A percentile compares a stretch with the other conserved stretches of the same genome.
These are phyloP conservation scores for Trichopria drosophilae DNA, from an alignment of 2,888 invertebrate genomes.

Conservation along the genomic window DNA sequence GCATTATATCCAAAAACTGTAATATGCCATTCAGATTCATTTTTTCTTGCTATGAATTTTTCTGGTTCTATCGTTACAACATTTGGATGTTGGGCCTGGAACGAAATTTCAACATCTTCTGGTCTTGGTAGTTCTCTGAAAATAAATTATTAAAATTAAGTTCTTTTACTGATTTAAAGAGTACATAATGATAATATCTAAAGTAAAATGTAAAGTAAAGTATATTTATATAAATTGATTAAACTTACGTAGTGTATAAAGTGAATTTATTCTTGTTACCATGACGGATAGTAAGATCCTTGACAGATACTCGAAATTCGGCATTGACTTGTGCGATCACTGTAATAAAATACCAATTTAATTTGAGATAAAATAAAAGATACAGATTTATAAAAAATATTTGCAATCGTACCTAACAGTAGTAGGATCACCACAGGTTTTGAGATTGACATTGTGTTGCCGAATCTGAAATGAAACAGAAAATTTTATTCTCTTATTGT, in stretches of 20 bases:
- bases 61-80: slow-evolving; percentile 65
- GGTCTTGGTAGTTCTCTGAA: slow-evolving; percentile 60
- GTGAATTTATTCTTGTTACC: slow-evolving; percentile 63
- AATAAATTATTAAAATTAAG: slow-evolving; percentile 29
- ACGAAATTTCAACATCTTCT: slow-evolving; percentile 60
- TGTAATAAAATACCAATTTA: slow-evolving; percentile 31
- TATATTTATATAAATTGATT: too few species aligned
- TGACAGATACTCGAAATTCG: slow-evolving; percentile 61
- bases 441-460: too few species aligned
- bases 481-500: too few species aligned
- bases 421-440: too few species aligned
- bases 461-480: too few species aligned
- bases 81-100: slow-evolving; percentile 68
- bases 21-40: slow-evolving; percentile 54
- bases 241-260: slow-evolving; percentile 65
- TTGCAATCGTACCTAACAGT: too few species aligned
- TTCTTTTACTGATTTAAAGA: too few species aligned
- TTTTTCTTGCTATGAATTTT: slow-evolving; percentile 53
- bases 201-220: too few species aligned
- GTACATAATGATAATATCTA: too few species aligned
- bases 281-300: slow-evolving; percentile 65
- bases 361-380: too few species aligned
- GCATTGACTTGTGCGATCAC: slow-evolving; percentile 39
- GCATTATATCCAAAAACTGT: slow-evolving; percentile 67
- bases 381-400: too few species aligned